Evolutionary conservation across 23 tunicate genomes (phyloP).

Genomic region (Styela clava): DNA sequence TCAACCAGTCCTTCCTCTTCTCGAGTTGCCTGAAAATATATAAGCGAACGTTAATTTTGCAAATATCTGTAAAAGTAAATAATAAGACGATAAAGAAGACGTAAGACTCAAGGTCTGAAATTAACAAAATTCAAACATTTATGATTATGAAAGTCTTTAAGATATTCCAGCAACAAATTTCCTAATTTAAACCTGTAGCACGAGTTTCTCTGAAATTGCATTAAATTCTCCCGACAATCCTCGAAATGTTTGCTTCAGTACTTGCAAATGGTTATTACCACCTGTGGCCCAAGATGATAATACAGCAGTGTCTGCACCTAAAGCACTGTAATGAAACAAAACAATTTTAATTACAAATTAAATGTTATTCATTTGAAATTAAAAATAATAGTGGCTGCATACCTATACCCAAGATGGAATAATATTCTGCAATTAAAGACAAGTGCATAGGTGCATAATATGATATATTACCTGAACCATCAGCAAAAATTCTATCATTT

Average conservation of each 20-base stretch:
- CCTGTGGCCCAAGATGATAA: constrained; percentile 91
- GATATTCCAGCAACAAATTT: too few species aligned
- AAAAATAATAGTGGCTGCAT: too few species aligned
- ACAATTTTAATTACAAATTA: background rate
- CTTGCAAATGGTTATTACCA: constrained; percentile 43
- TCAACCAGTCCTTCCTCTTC: constrained; percentile 95
- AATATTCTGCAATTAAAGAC: too few species aligned
- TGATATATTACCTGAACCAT: too few species aligned
- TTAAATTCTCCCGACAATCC: constrained; percentile 76
- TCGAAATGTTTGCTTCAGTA: constrained; percentile 69
- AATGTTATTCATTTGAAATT: too few species aligned
- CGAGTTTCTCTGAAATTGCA: constrained; percentile 70
- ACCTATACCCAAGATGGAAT: too few species aligned
- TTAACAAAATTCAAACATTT: too few species aligned
- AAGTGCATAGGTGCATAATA: too few species aligned
- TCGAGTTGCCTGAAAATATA: constrained; percentile 53
- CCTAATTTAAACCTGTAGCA: constrained; percentile 80
- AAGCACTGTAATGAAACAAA: constrained; percentile 38
- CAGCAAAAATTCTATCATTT: too few species aligned
- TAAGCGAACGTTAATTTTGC: too few species aligned
- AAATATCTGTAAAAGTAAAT: background rate
- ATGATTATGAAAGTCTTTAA: too few species aligned
- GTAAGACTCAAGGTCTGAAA: too few species aligned
- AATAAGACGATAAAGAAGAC: background rate
- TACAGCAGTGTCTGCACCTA: constrained; percentile 67